Evolutionary conservation across 2,113 vertebrate species (phyloP), one percentile per base, ranked within the genome.

Genomic region (Otis tarda): DNA sequence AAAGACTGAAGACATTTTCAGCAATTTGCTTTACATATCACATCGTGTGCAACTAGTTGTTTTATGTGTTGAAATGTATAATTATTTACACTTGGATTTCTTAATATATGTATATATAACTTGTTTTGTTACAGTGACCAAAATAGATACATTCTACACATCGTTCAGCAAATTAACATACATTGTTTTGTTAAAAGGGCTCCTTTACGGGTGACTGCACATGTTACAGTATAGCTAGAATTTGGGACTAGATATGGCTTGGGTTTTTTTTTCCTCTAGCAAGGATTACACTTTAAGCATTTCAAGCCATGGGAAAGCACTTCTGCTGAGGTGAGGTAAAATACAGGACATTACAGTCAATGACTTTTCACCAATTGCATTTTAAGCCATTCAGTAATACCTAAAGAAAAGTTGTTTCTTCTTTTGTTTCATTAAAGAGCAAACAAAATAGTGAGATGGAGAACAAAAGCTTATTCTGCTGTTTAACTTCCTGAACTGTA

Each of bases 1-100:
- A 98, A 98, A 98, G 97, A 98, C 69, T 79, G 39, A 95, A 94
- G 15, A 97, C 47, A 39, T 86, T 90, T 97, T 95, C 81, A 94
- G 39, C n/a, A 91, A 81, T 92, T 96, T 89, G n/a, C 67, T 97
- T 96, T 85, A 89, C 56, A 81, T 88, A 56, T 74, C 67, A 79
- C 16, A 17, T 91, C 63, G 60, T 31, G 41, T 92, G 80, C 75
- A 96, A 92, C 41, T 87, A 65, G 17, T 85, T 87, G 74, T 94
- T 89, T 87, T 90, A 50, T 43, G 41, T 70, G 91, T 96, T 14
- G 2, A 94, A 87, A 93, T 89, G 52, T 96, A 73, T 80, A 71
- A 79, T 90, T 83, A 93, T 71, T 97, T 86, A 78, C 86, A 50
- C 63, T 82, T 93, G 70, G 39, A 76, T 69, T 93, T 97, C 96